Base-by-base conservation (phyloP, 2,888 invertebrate species). In the Harpalus rufipes region DNA sequence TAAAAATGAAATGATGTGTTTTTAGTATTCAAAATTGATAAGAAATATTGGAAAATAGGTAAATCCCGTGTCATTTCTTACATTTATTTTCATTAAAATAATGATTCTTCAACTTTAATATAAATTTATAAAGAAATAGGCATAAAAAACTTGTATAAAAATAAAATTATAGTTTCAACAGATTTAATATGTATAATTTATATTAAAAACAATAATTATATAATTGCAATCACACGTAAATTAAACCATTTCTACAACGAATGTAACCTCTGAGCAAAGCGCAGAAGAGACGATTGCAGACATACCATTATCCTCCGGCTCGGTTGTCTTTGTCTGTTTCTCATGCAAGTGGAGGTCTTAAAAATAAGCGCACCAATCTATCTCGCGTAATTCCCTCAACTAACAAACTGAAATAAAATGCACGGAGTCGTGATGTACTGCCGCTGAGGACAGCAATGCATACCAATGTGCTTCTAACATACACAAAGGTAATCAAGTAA, bases 331-430 rank as follows among this genome's bases (percentile, higher is more conserved):
- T 32, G 32, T 32, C 56, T 65, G 18, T 68, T 68, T 68, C 21
- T 44, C 81, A 81, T 81, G 81, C 81, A 81, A 68, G 65, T 51
- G 65, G 68, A 44, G 81, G 81, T 68, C 81, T 81, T 81, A 81
- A 65, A 81, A 81, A 81, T 81, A 81, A 81, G 81, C 81, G 65
- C 65, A 65, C 81, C 81, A 68, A 81, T 81, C 81, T 68, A 81
- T 81, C 81, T 81, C 68, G 14, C 51, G 81, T 81, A 81, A 81
- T 63, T 81, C 65, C 81, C 65, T n/a, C 8, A 65, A 44, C 65
- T 81, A 81, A 81, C 81, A 81, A 81, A 81, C 81, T 68, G 81
- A 81, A 81, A 81, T 81, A 81, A 81, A 81, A 81, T 81, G 61
- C 65, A 68, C 51, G 65, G 63, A 44, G 81, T 81, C 81, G 56